Conservation (phyloP, 2,888 invertebrate species). For the Leptopilina myrica region DNA sequence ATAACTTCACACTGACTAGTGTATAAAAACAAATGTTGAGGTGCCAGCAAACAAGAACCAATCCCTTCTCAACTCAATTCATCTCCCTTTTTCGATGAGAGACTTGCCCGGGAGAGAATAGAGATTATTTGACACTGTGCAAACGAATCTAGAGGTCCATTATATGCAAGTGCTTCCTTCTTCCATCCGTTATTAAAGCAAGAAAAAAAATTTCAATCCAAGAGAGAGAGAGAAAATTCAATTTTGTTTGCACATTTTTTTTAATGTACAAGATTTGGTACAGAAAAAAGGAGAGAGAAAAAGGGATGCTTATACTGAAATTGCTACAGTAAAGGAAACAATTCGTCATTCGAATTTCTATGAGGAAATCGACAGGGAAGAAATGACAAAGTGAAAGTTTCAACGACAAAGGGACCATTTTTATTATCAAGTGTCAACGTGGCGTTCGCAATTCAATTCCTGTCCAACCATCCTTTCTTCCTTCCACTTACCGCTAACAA, state of each 20-base stretch:
- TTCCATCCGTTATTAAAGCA: slow-evolving; percentile 50
- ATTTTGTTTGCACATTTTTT: background rate
- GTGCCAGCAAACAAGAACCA: slow-evolving; percentile 53
- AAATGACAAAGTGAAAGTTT: slow-evolving; percentile 14
- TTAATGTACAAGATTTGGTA: too few relatives aligned
- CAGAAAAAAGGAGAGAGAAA: background rate
- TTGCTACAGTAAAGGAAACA: slow-evolving; percentile 10
- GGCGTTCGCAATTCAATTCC: slow-evolving; percentile 35
- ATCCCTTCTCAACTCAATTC: slow-evolving; percentile 58
- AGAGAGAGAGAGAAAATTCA: slow-evolving; percentile 40
- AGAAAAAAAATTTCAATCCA: background rate
- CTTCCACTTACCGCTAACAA: slow-evolving; percentile 53
- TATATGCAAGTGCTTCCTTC: slow-evolving; percentile 63
- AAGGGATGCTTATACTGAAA: background rate
- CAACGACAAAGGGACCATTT: slow-evolving; percentile 61
- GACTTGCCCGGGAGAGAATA: slow-evolving; percentile 55
- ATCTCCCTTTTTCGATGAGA: slow-evolving; percentile 50
- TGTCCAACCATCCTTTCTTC: slow-evolving; percentile 49
- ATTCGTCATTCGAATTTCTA: slow-evolving; percentile 26
- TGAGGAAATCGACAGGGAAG: slow-evolving; percentile 10
- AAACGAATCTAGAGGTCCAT: slow-evolving; percentile 65
- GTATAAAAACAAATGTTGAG: slow-evolving; percentile 54
- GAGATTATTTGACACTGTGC: slow-evolving; percentile 67
- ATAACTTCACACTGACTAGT: slow-evolving; percentile 26
- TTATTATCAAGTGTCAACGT: slow-evolving; percentile 63